phyloP scores from a whole-genome alignment of 1,140 invertebrate species.

The Delia radicum region DNA sequence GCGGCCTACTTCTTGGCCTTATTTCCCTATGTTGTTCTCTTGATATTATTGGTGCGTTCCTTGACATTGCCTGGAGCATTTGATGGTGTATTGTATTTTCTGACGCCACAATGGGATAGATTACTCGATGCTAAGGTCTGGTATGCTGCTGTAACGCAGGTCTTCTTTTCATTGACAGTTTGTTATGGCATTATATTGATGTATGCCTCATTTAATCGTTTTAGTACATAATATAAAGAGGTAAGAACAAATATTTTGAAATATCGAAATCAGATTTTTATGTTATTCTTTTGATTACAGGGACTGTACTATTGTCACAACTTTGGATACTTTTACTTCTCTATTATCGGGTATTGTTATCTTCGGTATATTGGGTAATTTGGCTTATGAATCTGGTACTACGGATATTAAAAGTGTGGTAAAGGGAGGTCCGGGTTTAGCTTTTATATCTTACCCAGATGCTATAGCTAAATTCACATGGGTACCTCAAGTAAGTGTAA shows the following conservation, averaged over 20 bases:
- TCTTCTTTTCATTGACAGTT: slow-evolving; percentile 66
- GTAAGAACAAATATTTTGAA: slow-evolving; percentile 57
- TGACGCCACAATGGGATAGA: slow-evolving; percentile 71
- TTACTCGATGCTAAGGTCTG: slow-evolving; percentile 71
- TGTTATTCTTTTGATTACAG: slow-evolving; percentile 67
- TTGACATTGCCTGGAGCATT: slow-evolving; percentile 73
- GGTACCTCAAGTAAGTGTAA: slow-evolving; percentile 70
- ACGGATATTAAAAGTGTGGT: slow-evolving; percentile 58
- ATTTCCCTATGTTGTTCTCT: slow-evolving; percentile 81
- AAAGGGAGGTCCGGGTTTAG: slow-evolving; percentile 65
- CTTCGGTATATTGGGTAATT: slow-evolving; percentile 79
- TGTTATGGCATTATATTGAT: slow-evolving; percentile 81
- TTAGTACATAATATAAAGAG: slow-evolving; percentile 74
- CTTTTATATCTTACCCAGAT: slow-evolving; percentile 83
- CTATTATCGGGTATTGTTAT: slow-evolving; percentile 83
- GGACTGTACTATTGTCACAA: slow-evolving; percentile 75
- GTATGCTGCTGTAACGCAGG: slow-evolving; percentile 73
- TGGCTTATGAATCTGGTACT: slow-evolving; percentile 65
- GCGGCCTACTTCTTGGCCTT: slow-evolving; percentile 81
- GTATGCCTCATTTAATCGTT: slow-evolving; percentile 83
- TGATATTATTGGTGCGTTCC: slow-evolving; percentile 70
- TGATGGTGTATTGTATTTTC: slow-evolving; percentile 75
- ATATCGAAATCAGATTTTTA: not conserved
- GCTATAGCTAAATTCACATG: slow-evolving; percentile 79
- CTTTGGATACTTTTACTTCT: slow-evolving; percentile 77